Evolutionary conservation across 1,140 invertebrate species (phyloP).

Genomic region (Apis laboriosa): DNA sequence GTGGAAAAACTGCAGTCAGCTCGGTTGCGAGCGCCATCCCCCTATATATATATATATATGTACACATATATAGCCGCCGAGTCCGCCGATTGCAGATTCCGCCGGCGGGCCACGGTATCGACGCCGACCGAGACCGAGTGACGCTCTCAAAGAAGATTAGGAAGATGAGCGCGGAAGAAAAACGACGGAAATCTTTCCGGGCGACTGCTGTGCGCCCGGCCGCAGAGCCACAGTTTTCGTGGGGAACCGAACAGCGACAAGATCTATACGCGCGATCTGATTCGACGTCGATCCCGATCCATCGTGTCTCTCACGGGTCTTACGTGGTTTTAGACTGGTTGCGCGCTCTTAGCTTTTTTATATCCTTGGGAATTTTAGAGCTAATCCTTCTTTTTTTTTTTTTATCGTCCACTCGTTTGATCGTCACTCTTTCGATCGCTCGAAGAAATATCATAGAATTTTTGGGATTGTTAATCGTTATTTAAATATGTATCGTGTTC

Average conservation of each 20-base stretch:
- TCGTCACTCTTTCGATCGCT: too few species aligned
- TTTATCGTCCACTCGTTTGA: background rate
- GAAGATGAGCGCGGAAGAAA: conserved; percentile 65
- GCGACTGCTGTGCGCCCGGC: conserved; percentile 2
- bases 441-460: too few species aligned
- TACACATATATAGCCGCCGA: conserved; percentile 12
- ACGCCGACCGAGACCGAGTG: conserved; percentile 37
- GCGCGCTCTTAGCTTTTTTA: too few species aligned
- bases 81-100: conserved; percentile 57
- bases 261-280: background rate
- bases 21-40: conserved; percentile 54
- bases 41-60: conserved; percentile 22
- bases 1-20: conserved; percentile 74
- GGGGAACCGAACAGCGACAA: conserved; percentile 3
- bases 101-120: conserved; percentile 54
- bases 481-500: too few species aligned
- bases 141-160: conserved; percentile 58
- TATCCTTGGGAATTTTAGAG: background rate
- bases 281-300: background rate
- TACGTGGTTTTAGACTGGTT: background rate
- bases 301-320: background rate
- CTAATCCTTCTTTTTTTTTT: background rate
- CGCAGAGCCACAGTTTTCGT: conserved; percentile 22
- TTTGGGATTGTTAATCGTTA: too few species aligned
- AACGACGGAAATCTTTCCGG: conserved; percentile 55